Conservation (phyloP, 2,113 vertebrate species). For the Corythoichthys haematopterus region DNA sequence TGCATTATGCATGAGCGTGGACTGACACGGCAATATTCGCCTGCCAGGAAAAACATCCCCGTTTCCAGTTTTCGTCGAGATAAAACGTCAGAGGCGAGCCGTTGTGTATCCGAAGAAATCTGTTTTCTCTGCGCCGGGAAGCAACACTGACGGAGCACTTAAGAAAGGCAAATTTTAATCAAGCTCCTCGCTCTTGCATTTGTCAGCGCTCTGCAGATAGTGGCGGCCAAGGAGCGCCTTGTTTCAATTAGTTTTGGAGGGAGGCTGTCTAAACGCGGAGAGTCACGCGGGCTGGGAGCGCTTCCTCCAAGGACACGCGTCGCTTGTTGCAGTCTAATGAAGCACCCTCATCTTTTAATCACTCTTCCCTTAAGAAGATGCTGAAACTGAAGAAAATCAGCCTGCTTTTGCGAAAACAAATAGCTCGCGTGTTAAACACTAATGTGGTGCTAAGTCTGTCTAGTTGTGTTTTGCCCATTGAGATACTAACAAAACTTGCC, state of each 20-base stretch:
- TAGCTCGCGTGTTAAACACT: neutral
- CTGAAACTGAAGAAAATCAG: conserved; percentile 23
- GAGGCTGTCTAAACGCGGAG: conserved; percentile 28
- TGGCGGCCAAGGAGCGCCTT: conserved; percentile 43
- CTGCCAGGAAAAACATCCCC: conserved; percentile 18
- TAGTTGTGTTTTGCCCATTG: no score
- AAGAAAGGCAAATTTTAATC: conserved; percentile 49
- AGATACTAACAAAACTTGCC: no score
- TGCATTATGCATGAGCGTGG: conserved; percentile 23
- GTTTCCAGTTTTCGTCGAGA: conserved; percentile 34
- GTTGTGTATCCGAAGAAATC: conserved; percentile 40
- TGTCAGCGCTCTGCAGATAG: conserved; percentile 40
- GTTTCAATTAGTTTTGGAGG: conserved; percentile 61
- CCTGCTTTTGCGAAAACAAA: neutral
- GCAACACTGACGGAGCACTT: conserved; percentile 43
- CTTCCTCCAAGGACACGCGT: conserved; percentile 53
- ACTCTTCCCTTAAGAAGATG: conserved; percentile 26
- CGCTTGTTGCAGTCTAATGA: conserved; percentile 64
- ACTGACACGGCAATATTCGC: conserved; percentile 41
- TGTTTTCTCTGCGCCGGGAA: conserved; percentile 33
- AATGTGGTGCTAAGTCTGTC: no score
- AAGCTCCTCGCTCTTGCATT: conserved; percentile 40
- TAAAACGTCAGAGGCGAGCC: conserved; percentile 43
- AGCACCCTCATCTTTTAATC: conserved; percentile 59
- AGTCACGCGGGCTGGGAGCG: conserved; percentile 32